Conservation (phyloP, 2,113 vertebrate species). For the Otocyon megalotis region DNA sequence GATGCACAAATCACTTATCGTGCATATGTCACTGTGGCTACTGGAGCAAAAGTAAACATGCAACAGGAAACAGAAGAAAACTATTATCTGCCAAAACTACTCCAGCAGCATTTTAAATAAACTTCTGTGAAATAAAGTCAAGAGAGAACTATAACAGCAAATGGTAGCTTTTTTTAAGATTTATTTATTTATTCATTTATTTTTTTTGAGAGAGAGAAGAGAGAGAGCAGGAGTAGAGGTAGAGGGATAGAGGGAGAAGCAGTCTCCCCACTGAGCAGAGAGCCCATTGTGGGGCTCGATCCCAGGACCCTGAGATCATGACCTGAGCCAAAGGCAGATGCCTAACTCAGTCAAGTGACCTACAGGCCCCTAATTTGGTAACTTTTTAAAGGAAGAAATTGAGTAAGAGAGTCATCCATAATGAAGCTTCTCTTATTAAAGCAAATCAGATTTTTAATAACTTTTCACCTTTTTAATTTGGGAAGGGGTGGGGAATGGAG, state of each 20-base stretch:
- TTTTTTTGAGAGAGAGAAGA: too few species aligned
- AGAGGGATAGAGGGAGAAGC: too few species aligned
- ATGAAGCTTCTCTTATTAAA: neutral
- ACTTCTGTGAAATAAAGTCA: neutral
- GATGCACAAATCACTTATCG: neutral
- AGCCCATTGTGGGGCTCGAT: too few species aligned
- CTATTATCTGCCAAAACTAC: neutral
- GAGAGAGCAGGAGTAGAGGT: too few species aligned
- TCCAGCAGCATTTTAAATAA: neutral
- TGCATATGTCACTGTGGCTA: neutral
- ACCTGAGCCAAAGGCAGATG: too few species aligned
- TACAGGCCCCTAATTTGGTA: neutral
- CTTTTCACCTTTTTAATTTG: neutral
- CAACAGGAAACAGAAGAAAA: neutral
- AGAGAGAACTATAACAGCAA: neutral
- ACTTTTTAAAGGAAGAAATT: neutral
- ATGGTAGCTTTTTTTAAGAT: too few species aligned
- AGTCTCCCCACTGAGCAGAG: too few species aligned
- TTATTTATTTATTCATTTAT: too few species aligned
- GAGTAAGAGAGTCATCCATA: neutral
- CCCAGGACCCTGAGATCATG: too few species aligned
- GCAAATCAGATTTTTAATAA: neutral
- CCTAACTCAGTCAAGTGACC: too few species aligned
- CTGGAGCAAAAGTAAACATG: neutral
- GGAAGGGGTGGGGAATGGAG: neutral